Percentiles rank a stretch among this genome's conserved stretches.
These are phyloP conservation scores for Actias luna DNA, from an alignment of 2,888 invertebrate genomes.

Conservation along the genomic window DNA sequence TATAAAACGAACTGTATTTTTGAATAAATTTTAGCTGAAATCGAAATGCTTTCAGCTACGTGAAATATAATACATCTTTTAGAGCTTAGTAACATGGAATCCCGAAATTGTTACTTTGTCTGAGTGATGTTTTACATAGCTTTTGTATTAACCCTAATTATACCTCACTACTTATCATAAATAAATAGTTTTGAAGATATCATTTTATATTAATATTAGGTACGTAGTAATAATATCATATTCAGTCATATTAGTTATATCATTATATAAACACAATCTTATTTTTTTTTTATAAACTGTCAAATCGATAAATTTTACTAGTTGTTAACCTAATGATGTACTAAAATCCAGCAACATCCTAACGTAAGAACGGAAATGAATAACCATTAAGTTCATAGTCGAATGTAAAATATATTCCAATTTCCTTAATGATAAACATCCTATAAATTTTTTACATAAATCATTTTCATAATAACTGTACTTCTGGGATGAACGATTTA, in stretches of 20 bases:
- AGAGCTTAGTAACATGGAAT: background rate
- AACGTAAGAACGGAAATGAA: conserved; percentile 16
- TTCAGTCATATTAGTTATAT: no score
- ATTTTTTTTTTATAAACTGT: background rate
- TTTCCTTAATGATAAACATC: conserved; percentile 13
- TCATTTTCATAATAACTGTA: conserved; percentile 20
- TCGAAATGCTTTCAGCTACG: background rate
- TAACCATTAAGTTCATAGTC: conserved; percentile 12
- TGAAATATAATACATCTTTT: background rate
- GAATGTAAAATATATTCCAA: conserved; percentile 14
- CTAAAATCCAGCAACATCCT: conserved; percentile 8
- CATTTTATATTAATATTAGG: no score
- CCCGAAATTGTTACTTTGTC: background rate
- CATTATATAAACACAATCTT: background rate
- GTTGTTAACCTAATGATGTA: background rate
- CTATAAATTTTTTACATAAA: conserved; percentile 17
- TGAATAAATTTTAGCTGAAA: background rate
- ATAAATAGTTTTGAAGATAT: no score
- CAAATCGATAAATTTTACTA: background rate
- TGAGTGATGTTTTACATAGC: no score
- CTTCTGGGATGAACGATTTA: conserved; percentile 15
- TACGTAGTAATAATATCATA: background rate
- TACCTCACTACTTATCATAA: no score
- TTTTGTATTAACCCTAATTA: no score
- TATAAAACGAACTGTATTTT: background rate